Evolutionary conservation across 2,113 vertebrate species (phyloP), one percentile per base, ranked within the genome.

Genomic region (Hipposideros armiger): DNA sequence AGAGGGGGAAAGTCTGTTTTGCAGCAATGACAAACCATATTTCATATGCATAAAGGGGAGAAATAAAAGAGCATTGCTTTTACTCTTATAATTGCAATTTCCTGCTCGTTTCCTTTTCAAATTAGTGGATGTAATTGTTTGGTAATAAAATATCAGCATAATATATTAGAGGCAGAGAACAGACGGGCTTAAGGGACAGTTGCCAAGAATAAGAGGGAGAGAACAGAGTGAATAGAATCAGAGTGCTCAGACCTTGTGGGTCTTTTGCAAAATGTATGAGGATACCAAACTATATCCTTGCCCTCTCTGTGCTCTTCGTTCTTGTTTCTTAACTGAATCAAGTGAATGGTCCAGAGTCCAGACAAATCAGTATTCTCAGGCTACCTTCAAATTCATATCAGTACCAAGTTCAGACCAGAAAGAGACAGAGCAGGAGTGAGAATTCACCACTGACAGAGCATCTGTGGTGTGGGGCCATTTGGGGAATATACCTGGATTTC

Each of bases 51-150:
- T 96, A 98, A 97, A 97, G 96, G 97, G 90, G 90, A 97, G 83
- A 95, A 97, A 97, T 97, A 97, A 97, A 98, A 98, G 97, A 97
- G 95, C 97, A 95, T 97, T 98, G 97, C 97, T 98, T 97, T 98
- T 97, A 97, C 96, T 97, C 95, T 97, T 97, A 97, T 97, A 97
- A 98, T 97, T 98, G 97, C 96, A 98, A 98, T 98, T 98, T 98
- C 97, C 97, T 98, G 96, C 97, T 98, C 90, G 83, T 97, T 98
- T 98, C 97, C 97, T 97, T 97, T 98, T 97, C 97, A 97, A 98
- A 97, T 98, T 97, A 98, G 97, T 97, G 97, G 90, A 98, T 97
- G 90, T 98, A 97, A 98, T 98, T 98, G 97, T 98, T 97, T 98
- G 97, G 97, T 98, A 97, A 97, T 97, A 97, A 98, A 98, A 97